Evolutionary conservation across 2,888 invertebrate species (phyloP).

Genomic region (Glaucopsyche alexis): DNA sequence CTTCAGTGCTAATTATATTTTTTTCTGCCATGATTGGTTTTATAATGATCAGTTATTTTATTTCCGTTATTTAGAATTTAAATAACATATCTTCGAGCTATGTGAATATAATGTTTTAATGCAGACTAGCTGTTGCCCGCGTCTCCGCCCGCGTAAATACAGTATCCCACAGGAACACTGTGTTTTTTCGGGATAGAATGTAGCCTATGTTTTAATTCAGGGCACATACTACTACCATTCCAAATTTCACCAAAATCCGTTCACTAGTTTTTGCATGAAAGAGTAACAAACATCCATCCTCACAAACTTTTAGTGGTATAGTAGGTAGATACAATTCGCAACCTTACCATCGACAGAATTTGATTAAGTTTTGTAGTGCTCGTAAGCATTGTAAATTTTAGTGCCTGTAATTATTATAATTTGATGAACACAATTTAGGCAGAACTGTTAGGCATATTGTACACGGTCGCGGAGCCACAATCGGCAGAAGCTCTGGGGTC

Average conservation of each 20-base stretch:
- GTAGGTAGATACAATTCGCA: not conserved
- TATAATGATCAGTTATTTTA: not conserved
- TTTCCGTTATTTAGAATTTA: not conserved
- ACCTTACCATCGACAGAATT: not conserved
- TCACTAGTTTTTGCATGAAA: too few species aligned
- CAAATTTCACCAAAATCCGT: too few species aligned
- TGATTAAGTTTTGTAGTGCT: too few species aligned
- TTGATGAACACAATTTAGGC: not conserved
- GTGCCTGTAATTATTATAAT: not conserved
- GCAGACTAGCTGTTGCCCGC: too few species aligned
- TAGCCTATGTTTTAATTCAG: too few species aligned
- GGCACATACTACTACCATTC: too few species aligned
- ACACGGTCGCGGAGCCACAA: constrained; percentile 41
- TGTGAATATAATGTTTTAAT: not conserved
- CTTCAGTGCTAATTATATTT: constrained; percentile 17
- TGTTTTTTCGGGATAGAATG: too few species aligned
- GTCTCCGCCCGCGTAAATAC: too few species aligned
- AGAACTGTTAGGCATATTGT: constrained; percentile 29
- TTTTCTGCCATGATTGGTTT: not conserved
- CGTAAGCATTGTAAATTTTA: too few species aligned
- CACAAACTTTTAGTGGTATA: too few species aligned
- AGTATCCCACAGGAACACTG: too few species aligned
- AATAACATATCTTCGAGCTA: not conserved
- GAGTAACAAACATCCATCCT: too few species aligned
- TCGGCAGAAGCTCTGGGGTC: constrained; percentile 50